These are phyloP conservation scores for Odontomachus brunneus DNA, from an alignment of 1,140 invertebrate species.

Conservation along the genomic window DNA sequence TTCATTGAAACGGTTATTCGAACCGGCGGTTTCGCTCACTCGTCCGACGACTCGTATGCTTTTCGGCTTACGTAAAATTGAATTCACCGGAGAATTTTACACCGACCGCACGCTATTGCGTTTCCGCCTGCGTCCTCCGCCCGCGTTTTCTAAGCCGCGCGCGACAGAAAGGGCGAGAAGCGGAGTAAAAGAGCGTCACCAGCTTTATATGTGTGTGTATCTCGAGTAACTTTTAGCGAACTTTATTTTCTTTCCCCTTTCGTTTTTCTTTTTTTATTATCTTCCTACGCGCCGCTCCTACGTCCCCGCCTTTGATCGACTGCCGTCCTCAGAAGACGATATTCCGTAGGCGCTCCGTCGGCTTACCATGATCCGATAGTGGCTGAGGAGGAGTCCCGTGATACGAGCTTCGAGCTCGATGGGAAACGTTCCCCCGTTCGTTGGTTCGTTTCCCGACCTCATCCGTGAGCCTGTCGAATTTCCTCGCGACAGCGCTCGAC, in stretches of 20 bases:
- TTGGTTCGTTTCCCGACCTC: slow-evolving; percentile 4
- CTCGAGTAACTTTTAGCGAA: slow-evolving; percentile 10
- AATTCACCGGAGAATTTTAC: slow-evolving; percentile 48
- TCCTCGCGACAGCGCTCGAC: slow-evolving; percentile 21
- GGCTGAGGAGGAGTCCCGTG: slow-evolving; percentile 8
- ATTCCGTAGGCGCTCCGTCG: slow-evolving; percentile 21
- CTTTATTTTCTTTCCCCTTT: slow-evolving; percentile 1
- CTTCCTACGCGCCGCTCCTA: too few species aligned
- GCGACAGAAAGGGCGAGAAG: background rate
- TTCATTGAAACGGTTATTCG: slow-evolving; percentile 37
- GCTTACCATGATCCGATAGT: slow-evolving; percentile 51
- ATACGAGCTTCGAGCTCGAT: slow-evolving; percentile 9
- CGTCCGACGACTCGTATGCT: slow-evolving; percentile 40
- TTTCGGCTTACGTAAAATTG: slow-evolving; percentile 47
- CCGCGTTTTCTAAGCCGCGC: background rate
- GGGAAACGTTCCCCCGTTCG: too few species aligned
- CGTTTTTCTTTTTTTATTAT: too few species aligned
- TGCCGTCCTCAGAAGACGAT: slow-evolving; percentile 29
- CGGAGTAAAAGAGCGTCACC: background rate
- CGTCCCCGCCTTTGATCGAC: slow-evolving; percentile 16
- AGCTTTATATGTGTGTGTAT: slow-evolving; percentile 13
- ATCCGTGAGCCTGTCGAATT: slow-evolving; percentile 28
- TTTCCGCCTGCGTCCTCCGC: background rate
- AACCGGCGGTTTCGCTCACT: slow-evolving; percentile 27
- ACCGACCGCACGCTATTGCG: slow-evolving; percentile 25